Percentiles rank a stretch among this genome's conserved stretches.
These are phyloP conservation scores for Acrocephalus arundinaceus DNA, from an alignment of 2,113 vertebrate species.

Conservation along the genomic window DNA sequence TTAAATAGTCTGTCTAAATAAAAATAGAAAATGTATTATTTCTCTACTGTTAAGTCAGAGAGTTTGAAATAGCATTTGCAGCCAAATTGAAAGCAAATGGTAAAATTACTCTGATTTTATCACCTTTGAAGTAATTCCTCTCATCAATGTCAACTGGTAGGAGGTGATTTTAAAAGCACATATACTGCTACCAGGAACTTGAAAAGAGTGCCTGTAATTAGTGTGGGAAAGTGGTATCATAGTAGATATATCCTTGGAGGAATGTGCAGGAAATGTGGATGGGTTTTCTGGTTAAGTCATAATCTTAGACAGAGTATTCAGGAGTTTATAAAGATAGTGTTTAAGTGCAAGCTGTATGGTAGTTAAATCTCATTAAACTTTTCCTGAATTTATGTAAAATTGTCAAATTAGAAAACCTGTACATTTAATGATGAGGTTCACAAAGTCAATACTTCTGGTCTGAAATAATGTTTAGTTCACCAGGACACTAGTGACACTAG, in stretches of 20 bases:
- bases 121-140: not conserved
- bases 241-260: not conserved
- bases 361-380: not conserved
- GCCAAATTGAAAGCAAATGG: not conserved
- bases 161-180: not conserved
- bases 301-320: not conserved
- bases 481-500: not conserved
- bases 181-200: not conserved
- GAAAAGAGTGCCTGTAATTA: not conserved
- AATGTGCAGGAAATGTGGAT: not conserved
- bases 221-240: not conserved
- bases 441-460: not conserved
- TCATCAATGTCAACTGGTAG: not conserved
- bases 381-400: not conserved
- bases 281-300: not conserved
- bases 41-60: not conserved
- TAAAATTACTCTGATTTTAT: not conserved
- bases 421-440: not conserved
- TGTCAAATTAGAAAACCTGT: not conserved
- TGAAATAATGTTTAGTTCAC: not conserved
- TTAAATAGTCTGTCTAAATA: constrained; percentile 14
- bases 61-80: not conserved
- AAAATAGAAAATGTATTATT: not conserved
- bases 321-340: not conserved
- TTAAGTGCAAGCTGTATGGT: not conserved